Conservation (phyloP, 2,113 vertebrate genomes). For the Pollimyrus isidori region DNA sequence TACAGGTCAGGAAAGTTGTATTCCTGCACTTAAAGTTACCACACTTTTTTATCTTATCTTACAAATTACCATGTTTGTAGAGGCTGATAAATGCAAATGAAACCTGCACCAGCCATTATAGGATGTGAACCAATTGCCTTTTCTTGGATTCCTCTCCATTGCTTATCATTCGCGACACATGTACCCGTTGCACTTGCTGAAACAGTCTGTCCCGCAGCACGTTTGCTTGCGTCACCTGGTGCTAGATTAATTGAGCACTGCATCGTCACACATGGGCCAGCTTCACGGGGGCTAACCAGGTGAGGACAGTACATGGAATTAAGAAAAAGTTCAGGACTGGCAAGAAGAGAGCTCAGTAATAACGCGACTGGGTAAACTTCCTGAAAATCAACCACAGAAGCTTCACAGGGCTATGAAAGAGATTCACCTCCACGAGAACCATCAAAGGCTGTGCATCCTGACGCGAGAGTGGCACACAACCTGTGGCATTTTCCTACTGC, state of each 20-base stretch:
- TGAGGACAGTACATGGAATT: not conserved
- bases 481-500: not conserved
- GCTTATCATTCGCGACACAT: not conserved
- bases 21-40: not conserved
- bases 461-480: not conserved
- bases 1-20: not conserved
- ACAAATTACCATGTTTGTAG: not conserved
- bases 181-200: not conserved
- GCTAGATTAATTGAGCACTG: not conserved
- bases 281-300: not conserved
- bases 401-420: not conserved
- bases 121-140: not conserved
- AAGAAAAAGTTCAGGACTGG: not conserved
- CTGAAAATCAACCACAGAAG: not conserved
- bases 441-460: not conserved
- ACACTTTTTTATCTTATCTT: not conserved
- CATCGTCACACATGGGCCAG: not conserved
- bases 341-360: not conserved
- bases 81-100: not conserved
- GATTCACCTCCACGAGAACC: not conserved
- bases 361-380: not conserved
- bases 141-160: not conserved
- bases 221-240: not conserved
- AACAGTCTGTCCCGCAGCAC: not conserved
- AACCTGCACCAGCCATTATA: not conserved